Evolutionary conservation across 2,113 vertebrate species (phyloP), one percentile per base, ranked within the genome.

Genomic region (Sphaerodactylus townsendi): DNA sequence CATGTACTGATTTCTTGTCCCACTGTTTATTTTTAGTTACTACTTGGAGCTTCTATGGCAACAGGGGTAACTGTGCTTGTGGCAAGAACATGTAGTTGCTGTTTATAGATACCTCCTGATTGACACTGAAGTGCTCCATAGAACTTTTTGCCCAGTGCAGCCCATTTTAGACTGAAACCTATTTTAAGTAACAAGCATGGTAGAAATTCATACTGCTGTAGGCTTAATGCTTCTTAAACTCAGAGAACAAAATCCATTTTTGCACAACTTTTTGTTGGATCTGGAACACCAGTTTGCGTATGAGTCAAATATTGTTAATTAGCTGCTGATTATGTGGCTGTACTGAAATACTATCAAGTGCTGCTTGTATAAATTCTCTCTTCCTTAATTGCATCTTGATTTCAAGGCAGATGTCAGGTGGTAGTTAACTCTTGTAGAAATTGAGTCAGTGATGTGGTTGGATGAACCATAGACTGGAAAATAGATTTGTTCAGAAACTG

Each of bases 41-140:
- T 66, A 46, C 56, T 59, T 82, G 39, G 44, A 37, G 75, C 70
- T 82, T 21, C 79, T 73, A 73, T 79, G 53, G 80, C 46, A 85
- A 88, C 87, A 37, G 35, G 69, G 44, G 80, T 37, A 85, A 88
- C 83, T 35, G 33, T 56, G 87, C 15, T 74, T 56, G 74, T 62
- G 62, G 69, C 77, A 68, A 80, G 48, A 44, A 59, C 46, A 69
- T 81, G 33, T 39, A 65, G 33, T 33, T 65, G 59, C 35, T 82
- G 75, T 82, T 88, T 79, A 78, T 78, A 79, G 83, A 46, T 73
- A 73, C 41, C 66, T 53, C 35, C 8, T 21, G 30, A 30, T 66
- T 56, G 71, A 23, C 53, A 41, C 23, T 21, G 86, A 35, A 62
- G 28, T 73, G 39, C 62, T 33, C 30, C 21, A 23, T 44, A 65